Conservation (phyloP, 2,888 invertebrate species). For the Drosophila falleni region DNA sequence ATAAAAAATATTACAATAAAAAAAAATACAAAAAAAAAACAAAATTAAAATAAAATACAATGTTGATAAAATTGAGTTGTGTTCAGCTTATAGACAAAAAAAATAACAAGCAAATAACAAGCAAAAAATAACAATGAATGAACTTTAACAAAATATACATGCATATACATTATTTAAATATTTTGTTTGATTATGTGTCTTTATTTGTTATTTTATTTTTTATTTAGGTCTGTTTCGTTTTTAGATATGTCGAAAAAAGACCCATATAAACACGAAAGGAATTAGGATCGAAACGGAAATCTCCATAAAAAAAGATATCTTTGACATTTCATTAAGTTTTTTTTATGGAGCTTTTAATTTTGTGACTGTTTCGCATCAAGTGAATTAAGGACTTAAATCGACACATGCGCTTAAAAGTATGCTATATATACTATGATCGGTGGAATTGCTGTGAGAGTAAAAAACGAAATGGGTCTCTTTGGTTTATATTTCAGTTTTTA, state of each 20-base stretch:
- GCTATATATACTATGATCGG: neutral
- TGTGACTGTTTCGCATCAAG: neutral
- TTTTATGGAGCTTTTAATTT: neutral
- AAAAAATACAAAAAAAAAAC: slow-evolving; percentile 20
- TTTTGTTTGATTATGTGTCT: neutral
- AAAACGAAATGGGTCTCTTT: neutral
- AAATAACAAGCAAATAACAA: slow-evolving; percentile 17
- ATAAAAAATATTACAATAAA: slow-evolving; percentile 4
- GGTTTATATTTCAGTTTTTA: neutral
- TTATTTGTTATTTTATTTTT: neutral
- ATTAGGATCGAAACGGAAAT: neutral
- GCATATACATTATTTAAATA: slow-evolving; percentile 25
- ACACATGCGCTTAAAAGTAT: neutral
- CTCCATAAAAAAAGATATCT: neutral
- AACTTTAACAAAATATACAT: slow-evolving; percentile 22
- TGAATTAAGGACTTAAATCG: neutral
- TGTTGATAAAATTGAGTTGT: slow-evolving; percentile 65
- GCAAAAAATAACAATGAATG: slow-evolving; percentile 30
- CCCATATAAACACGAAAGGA: neutral
- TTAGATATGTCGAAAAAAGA: neutral
- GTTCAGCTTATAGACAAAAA: slow-evolving; percentile 45
- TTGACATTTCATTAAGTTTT: neutral
- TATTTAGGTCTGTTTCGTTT: neutral
- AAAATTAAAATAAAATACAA: slow-evolving; percentile 27
- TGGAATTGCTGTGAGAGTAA: neutral